phyloP scores from a whole-genome alignment of 2,888 invertebrate species.

The Caradrina kadenii region DNA sequence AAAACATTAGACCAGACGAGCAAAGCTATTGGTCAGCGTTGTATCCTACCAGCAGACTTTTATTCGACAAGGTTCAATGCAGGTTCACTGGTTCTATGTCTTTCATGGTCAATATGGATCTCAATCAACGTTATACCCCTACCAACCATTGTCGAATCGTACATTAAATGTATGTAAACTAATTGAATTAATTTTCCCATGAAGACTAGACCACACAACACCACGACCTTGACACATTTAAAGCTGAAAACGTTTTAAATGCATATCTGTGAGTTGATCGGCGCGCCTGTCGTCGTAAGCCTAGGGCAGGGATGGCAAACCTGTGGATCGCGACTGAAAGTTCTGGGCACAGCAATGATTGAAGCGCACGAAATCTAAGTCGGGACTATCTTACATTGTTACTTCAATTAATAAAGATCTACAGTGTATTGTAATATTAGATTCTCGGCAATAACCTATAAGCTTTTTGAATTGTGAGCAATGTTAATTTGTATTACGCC shows the following conservation, averaged over 20 bases:
- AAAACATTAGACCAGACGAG: no score
- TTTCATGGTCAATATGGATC: constrained; percentile 43
- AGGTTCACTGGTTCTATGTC: constrained; percentile 45
- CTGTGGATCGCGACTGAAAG: not conserved
- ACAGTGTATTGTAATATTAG: not conserved
- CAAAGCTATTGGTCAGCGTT: not conserved
- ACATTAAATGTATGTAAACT: constrained; percentile 63
- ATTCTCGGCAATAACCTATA: not conserved
- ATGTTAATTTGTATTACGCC: no score
- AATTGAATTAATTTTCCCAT: constrained; percentile 85
- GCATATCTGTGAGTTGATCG: constrained; percentile 74
- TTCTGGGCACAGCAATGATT: not conserved
- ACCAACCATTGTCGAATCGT: constrained; percentile 54
- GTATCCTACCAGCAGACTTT: not conserved
- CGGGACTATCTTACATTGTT: not conserved
- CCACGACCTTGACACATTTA: constrained; percentile 80
- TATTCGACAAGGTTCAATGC: constrained; percentile 37
- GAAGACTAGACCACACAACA: constrained; percentile 64
- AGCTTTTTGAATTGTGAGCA: no score
- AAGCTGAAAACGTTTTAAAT: constrained; percentile 72
- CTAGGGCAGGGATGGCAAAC: constrained; percentile 16
- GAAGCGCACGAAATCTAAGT: no score
- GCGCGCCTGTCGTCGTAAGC: constrained; percentile 72
- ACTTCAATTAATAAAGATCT: not conserved
- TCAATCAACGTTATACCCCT: constrained; percentile 41